Percentiles rank a stretch among this genome's conserved stretches.
Evolutionary conservation across 2,113 vertebrate species (phyloP).

Genomic region (Pampusana beccarii): DNA sequence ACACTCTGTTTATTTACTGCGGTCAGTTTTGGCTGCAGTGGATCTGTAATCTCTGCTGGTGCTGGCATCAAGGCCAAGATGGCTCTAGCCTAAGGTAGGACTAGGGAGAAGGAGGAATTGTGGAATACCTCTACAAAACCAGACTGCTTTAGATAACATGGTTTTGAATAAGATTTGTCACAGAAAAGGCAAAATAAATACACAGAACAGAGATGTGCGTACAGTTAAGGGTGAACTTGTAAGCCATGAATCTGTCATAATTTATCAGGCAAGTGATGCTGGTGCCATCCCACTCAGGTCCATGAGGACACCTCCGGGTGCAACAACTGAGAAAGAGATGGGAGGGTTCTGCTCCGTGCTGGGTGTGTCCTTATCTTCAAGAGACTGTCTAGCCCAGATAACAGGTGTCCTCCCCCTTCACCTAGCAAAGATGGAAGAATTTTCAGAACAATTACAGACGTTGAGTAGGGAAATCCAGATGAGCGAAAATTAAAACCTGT

Average conservation of each 20-base stretch:
- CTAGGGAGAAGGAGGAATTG: not conserved
- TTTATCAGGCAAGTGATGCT: not conserved
- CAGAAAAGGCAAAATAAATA: not conserved
- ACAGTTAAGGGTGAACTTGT: not conserved
- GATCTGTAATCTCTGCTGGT: not conserved
- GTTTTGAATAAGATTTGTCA: not conserved
- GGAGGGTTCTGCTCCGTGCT: not conserved
- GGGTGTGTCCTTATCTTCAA: not conserved
- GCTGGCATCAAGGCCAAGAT: not conserved
- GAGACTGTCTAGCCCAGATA: not conserved
- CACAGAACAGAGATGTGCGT: not conserved
- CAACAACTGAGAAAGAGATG: not conserved
- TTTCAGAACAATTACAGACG: not conserved
- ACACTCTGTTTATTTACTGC: not conserved
- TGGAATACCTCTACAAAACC: not conserved
- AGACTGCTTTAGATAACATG: not conserved
- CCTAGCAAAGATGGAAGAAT: not conserved
- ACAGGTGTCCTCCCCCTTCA: not conserved
- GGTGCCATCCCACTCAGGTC: not conserved
- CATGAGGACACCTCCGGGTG: not conserved
- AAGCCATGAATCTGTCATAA: not conserved
- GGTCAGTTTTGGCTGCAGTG: not conserved
- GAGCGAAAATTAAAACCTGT: not conserved
- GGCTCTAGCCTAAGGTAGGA: not conserved
- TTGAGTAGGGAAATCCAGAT: not conserved